phyloP scores from a whole-genome alignment of 2,888 invertebrate genomes.

The Linnaemya tessellans region DNA sequence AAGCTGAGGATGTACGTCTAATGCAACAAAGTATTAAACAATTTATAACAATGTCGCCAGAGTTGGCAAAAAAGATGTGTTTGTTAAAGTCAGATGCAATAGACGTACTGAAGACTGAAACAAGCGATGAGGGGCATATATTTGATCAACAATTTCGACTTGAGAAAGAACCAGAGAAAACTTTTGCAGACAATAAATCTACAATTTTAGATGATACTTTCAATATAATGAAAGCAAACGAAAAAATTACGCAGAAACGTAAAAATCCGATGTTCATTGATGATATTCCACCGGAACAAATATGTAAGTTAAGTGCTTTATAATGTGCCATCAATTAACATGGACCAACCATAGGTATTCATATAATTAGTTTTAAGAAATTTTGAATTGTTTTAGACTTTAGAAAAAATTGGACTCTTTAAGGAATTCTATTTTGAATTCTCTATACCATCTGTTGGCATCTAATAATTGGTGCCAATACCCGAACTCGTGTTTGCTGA shows the following conservation, averaged over 20 bases:
- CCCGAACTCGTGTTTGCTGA: no score
- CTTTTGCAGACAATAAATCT: constrained; percentile 28
- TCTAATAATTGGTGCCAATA: no score
- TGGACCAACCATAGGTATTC: no score
- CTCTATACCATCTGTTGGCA: no score
- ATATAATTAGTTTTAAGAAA: no score
- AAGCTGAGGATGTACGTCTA: constrained; percentile 85
- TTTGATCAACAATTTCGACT: constrained; percentile 10
- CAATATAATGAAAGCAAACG: constrained; percentile 85
- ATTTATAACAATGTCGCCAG: constrained; percentile 86
- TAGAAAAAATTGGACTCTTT: no score
- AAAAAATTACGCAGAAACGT: constrained; percentile 83
- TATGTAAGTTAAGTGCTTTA: constrained; percentile 78
- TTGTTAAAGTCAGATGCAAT: constrained; percentile 77
- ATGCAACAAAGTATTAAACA: constrained; percentile 87
- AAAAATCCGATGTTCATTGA: constrained; percentile 81
- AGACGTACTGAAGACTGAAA: constrained; percentile 31
- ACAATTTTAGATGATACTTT: constrained; percentile 78
- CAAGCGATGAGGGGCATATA: neutral
- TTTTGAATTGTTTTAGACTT: no score
- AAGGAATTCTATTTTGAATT: no score
- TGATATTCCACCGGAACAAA: constrained; percentile 82
- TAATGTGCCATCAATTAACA: neutral
- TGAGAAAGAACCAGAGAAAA: neutral
- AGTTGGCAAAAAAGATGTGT: constrained; percentile 85